Evolutionary conservation across 2,113 vertebrate genomes (phyloP).

Genomic region (Suricata suricatta): DNA sequence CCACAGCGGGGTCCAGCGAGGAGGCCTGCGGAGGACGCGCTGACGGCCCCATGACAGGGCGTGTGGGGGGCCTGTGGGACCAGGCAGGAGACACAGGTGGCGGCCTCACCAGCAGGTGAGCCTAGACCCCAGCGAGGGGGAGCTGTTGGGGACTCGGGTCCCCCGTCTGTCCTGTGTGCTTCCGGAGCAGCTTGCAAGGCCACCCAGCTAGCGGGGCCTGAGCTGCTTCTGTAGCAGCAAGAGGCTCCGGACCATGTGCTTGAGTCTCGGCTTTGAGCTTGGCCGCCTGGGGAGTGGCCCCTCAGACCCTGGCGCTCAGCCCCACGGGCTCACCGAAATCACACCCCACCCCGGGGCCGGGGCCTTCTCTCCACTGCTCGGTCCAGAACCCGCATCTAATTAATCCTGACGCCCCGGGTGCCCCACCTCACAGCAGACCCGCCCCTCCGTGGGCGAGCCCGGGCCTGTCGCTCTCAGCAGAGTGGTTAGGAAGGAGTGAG

Average conservation of each 20-base stretch:
- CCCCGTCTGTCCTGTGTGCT: too few relatives aligned
- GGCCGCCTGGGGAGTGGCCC: neutral
- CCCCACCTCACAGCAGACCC: neutral
- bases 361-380: neutral
- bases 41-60: neutral
- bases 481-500: neutral
- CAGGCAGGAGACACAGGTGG: neutral
- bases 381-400: neutral
- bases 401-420: neutral
- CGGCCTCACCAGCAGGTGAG: too few relatives aligned
- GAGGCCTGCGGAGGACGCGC: neutral
- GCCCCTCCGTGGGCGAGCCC: neutral
- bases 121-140: rapidly evolving
- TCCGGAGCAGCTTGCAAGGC: neutral
- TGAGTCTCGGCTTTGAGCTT: neutral
- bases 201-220: neutral
- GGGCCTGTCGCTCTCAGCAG: neutral
- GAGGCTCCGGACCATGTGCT: neutral
- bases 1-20: neutral
- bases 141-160: neutral
- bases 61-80: too few relatives aligned
- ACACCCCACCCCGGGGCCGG: neutral
- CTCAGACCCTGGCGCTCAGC: neutral
- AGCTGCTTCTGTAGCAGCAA: too few relatives aligned
- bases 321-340: neutral